These are phyloP conservation scores for Prunella strophiata DNA, from an alignment of 2,797 vertebrate genomes.

Conservation along the genomic window DNA sequence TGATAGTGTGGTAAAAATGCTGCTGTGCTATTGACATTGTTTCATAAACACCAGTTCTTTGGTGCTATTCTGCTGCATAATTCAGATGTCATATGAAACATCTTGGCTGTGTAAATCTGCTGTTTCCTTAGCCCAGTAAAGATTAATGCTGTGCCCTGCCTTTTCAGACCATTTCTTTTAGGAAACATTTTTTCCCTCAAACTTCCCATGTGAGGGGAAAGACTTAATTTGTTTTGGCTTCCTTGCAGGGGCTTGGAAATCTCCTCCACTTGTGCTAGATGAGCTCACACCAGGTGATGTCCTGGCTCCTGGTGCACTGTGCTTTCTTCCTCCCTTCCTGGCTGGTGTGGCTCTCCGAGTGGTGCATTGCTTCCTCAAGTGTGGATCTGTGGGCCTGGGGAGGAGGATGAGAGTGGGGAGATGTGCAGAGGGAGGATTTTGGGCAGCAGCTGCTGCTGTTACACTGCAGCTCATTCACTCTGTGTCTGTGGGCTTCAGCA, in stretches of 20 bases:
- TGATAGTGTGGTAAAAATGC: constrained; percentile 9
- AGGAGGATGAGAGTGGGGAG: neutral
- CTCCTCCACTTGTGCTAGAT: neutral
- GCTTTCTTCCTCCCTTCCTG: neutral
- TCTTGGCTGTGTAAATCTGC: constrained; percentile 16
- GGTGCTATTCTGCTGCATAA: constrained; percentile 23
- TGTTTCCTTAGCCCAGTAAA: constrained; percentile 1
- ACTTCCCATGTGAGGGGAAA: neutral
- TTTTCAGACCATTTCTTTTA: neutral
- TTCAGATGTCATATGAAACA: constrained; percentile 25
- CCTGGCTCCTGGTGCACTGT: neutral
- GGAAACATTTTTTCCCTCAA: neutral
- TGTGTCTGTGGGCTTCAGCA: neutral
- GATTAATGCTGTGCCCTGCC: neutral
- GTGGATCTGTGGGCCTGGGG: neutral
- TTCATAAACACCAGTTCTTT: constrained; percentile 16
- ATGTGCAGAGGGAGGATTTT: neutral
- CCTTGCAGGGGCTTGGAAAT: neutral
- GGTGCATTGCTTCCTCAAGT: neutral
- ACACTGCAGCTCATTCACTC: rapidly evolving
- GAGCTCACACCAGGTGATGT: neutral
- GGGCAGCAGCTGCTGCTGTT: neutral
- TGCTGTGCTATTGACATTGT: constrained; percentile 1
- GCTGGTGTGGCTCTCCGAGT: neutral
- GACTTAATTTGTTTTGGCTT: neutral